Evolutionary conservation across 1,140 invertebrate genomes (phyloP), one percentile per base, ranked within the genome.

Genomic region (Neodiprion pinetum): DNA sequence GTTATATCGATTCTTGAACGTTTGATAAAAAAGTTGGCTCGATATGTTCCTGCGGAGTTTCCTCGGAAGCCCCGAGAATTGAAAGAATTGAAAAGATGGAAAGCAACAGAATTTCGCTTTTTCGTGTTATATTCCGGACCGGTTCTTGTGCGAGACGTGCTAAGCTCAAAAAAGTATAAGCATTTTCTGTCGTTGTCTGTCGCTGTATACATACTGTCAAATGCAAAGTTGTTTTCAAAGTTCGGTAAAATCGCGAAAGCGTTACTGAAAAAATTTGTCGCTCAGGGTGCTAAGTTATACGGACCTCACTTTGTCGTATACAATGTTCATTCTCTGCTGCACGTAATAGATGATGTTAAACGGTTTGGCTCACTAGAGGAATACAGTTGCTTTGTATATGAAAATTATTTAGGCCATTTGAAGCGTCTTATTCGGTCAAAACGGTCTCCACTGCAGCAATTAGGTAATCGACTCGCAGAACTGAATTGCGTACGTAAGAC

Each of bases 81-180:
- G 53, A 71, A 74, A 28, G 70, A 76, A 61, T 28, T 79, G 49
- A 67, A 75, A n/a, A 49, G 67, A 61, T 85, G 79, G 78, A 85
- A 85, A 78, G 83, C 82, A 12, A 80, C 82, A 23, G 83, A 85
- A 79, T 80, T 81, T 23, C 71, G 80, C 21, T 70, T 75, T 17
- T 83, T 82, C 73, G 23, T 83, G 9, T 74, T 82, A 70, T 84
- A 84, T 74, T 67, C 76, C n/a, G 80, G 80, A 40, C 77, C 79
- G 61, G 49, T 84, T 68, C 61, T 81, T 9, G 17, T 73, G 28
- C 17, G 53, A 71, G n/a, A 71, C 65, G 70, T n/a, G 49, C 48
- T 73, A 7, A 49, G 17, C 11, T 9, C 65, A 21, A 47, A 71
- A 49, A n/a, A 67, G 1, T 75, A 74, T 67, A 65, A 48, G 48